Evolutionary conservation across 2,797 vertebrate species (phyloP).

Genomic region (Sebastolobus altivelis): DNA sequence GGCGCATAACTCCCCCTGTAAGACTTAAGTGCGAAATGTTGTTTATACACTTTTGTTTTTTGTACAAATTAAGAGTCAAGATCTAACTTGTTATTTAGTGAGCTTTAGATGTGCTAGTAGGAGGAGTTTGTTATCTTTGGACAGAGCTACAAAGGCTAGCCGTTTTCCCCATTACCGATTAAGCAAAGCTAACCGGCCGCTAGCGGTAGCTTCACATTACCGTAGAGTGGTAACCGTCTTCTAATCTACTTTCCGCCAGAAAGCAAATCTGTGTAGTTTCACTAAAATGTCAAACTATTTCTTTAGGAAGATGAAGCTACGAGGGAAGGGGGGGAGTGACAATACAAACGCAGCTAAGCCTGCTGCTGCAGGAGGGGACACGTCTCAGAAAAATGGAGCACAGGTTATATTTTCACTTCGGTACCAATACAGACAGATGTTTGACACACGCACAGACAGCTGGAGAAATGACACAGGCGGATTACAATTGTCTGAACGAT

Average conservation of each 20-base stretch:
- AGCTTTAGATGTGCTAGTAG: neutral
- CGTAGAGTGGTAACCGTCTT: neutral
- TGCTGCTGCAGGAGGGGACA: slow-evolving; percentile 9
- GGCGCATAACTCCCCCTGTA: neutral
- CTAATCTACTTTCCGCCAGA: neutral
- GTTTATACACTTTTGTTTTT: neutral
- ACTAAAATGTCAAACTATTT: slow-evolving; percentile 42
- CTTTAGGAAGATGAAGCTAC: slow-evolving; percentile 29
- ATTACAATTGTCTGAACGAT: slow-evolving; percentile 65
- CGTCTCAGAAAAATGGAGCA: slow-evolving; percentile 28
- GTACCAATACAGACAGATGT: slow-evolving; percentile 44
- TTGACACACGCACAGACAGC: slow-evolving; percentile 65
- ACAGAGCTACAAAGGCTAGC: neutral
- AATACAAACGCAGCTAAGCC: slow-evolving; percentile 25
- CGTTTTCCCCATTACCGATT: neutral
- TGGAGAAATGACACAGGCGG: slow-evolving; percentile 41
- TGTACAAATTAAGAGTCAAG: too few relatives aligned
- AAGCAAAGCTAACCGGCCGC: neutral
- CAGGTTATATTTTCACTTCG: slow-evolving; percentile 27
- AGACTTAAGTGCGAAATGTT: neutral
- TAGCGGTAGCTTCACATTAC: neutral
- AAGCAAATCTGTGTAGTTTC: neutral
- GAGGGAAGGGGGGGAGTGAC: slow-evolving; percentile 4
- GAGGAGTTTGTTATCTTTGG: neutral
- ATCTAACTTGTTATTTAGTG: neutral